A percentile compares a stretch with the other conserved stretches of the same genome.
These are phyloP conservation scores for Tethea ocularis DNA, from an alignment of 2,888 invertebrate species.

Conservation along the genomic window DNA sequence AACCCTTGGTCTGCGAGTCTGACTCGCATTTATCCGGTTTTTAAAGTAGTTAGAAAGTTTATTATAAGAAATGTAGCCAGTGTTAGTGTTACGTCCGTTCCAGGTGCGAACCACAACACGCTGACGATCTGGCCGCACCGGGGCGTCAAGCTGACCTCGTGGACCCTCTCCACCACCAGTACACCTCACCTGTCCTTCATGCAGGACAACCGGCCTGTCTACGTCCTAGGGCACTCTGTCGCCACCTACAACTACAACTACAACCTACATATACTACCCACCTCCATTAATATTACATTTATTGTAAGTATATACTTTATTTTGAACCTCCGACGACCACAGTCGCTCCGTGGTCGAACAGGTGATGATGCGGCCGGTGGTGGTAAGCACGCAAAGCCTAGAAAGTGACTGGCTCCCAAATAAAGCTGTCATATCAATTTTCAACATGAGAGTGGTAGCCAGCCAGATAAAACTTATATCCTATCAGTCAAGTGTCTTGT, in stretches of 20 bases:
- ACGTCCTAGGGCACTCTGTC: slow-evolving; percentile 50
- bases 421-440: no score
- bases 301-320: slow-evolving; percentile 41
- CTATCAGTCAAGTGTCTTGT: no score
- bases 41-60: no score
- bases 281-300: slow-evolving; percentile 45
- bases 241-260: slow-evolving; percentile 50
- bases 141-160: slow-evolving; percentile 38
- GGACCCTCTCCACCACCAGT: slow-evolving; percentile 50
- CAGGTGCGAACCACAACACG: slow-evolving; percentile 65
- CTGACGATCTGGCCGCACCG: slow-evolving; percentile 54
- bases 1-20: no score
- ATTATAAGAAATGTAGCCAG: no score
- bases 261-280: slow-evolving; percentile 25
- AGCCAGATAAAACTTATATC: no score
- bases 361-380: not conserved
- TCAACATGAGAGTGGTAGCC: no score
- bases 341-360: no score
- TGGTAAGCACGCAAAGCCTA: no score
- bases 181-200: slow-evolving; percentile 24
- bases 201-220: slow-evolving; percentile 49
- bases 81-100: no score
- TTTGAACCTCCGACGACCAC: not conserved
- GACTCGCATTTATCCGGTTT: no score
- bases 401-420: no score